These are phyloP conservation scores for Trichonephila clavipes DNA, from an alignment of 1,140 invertebrate species.

Conservation along the genomic window DNA sequence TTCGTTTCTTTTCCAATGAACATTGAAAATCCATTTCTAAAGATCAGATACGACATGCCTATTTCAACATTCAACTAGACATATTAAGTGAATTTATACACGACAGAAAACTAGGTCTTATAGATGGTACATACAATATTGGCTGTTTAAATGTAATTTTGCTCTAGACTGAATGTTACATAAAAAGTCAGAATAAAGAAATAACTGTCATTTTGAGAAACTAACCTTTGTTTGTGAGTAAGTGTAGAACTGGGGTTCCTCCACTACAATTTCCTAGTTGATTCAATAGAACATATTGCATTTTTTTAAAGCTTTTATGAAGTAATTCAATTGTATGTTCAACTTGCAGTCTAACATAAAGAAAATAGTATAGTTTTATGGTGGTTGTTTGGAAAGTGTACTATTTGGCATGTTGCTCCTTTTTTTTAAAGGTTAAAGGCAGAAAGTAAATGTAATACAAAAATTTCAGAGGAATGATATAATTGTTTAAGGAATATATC, in stretches of 20 bases:
- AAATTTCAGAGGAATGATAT: neutral
- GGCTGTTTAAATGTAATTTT: neutral
- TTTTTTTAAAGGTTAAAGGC: neutral
- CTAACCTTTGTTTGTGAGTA: neutral
- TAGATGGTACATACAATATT: neutral
- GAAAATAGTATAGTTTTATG: neutral
- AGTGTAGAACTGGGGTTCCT: neutral
- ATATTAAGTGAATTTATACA: neutral
- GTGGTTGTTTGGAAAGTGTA: neutral
- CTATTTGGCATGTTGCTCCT: neutral
- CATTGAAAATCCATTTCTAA: neutral
- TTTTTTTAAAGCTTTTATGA: neutral
- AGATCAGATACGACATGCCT: neutral
- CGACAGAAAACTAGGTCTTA: neutral
- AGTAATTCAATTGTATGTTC: conserved; percentile 26
- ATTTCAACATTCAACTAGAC: neutral
- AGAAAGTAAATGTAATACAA: neutral
- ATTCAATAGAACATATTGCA: neutral
- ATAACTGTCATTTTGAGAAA: neutral
- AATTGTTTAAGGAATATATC: neutral
- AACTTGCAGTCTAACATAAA: neutral
- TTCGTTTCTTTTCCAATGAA: too few species aligned
- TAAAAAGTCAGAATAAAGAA: neutral
- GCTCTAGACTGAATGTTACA: neutral
- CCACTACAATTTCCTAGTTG: neutral